Percentiles rank a stretch among this genome's conserved stretches.
Conservation (phyloP, 2,888 invertebrate genomes). For the Patella pellucida region DNA sequence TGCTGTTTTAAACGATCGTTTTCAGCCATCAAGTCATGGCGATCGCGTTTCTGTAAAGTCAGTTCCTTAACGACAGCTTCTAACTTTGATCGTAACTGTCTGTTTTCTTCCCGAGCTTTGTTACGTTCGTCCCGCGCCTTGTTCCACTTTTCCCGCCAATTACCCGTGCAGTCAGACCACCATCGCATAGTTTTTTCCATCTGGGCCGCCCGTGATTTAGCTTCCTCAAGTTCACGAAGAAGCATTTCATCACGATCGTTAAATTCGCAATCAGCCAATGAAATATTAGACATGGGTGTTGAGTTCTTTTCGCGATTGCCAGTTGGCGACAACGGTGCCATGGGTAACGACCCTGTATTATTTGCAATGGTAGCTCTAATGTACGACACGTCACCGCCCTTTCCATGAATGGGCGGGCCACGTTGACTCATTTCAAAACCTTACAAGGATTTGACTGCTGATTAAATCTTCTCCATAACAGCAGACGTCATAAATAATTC, state of each 20-base stretch:
- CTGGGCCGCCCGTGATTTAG: slow-evolving; percentile 92
- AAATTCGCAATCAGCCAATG: slow-evolving; percentile 32
- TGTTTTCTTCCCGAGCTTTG: slow-evolving; percentile 90
- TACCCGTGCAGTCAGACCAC: slow-evolving; percentile 98
- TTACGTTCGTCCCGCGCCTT: slow-evolving; percentile 90
- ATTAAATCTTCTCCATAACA: too few species aligned
- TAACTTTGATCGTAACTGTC: slow-evolving; percentile 84
- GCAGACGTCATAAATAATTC: too few species aligned
- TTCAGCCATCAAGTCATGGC: slow-evolving; percentile 83
- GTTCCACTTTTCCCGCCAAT: slow-evolving; percentile 97
- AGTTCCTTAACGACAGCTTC: slow-evolving; percentile 76
- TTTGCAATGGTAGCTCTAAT: slow-evolving; percentile 48
- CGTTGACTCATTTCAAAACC: neutral
- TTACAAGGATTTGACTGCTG: too few species aligned
- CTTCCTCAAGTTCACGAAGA: slow-evolving; percentile 91
- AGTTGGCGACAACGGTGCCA: slow-evolving; percentile 44
- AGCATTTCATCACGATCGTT: slow-evolving; percentile 75
- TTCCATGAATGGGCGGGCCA: neutral
- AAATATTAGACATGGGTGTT: slow-evolving; percentile 44
- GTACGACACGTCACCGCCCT: slow-evolving; percentile 58
- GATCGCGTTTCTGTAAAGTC: slow-evolving; percentile 82
- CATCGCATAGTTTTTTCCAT: slow-evolving; percentile 99
- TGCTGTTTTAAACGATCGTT: slow-evolving; percentile 71
- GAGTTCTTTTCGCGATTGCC: slow-evolving; percentile 44
- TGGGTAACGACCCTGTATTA: slow-evolving; percentile 31